Base-by-base conservation (phyloP, 2,113 vertebrate genomes). In the Pseudopipra pipra region DNA sequence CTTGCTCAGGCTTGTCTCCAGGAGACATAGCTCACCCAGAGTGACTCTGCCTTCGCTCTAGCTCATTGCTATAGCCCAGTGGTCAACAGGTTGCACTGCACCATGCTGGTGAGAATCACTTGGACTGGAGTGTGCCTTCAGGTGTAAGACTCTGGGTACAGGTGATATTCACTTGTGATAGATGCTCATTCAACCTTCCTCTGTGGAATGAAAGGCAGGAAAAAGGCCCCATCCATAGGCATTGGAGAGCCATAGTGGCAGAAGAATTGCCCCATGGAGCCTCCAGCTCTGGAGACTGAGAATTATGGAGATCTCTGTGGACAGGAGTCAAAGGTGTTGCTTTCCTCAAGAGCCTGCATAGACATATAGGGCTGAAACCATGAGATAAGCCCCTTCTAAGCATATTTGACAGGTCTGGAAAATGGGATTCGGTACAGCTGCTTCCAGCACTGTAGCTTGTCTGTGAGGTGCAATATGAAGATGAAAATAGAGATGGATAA, bases 51-150 rank as follows among this genome's bases (percentile, higher is more conserved):
- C 56, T 68, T 92, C 31, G 66, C 31, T 61, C 59, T n/a, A 52
- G 92, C 93, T 94, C 85, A 39, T 73, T 49, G 76, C 61, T 85
- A 56, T 96, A 67, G 72, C 93, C 93, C 86, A 95, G 65, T 9
- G 67, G 87, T 52, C 25, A 63, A 27, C 65, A 17, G 76, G 78
- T 82, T 86, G 66, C 81, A 88, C 51, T 88, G 51, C 92, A 93
- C 23, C 23, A 8, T 19, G 5, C 5, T 12, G 8, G 28, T 10
- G 66, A 54, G 84, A 17, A 52, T 4, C 59, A 7, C 73, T 70
- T 33, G 0, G 25, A 7, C 49, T 56, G 46, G 30, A 65, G 8
- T 1, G 9, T 14, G 23, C 43, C 78, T 55, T 56, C 16, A 17
- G 25, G 11, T 41, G 25, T 10, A 52, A 44, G 10, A 4, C 31